Evolutionary conservation across 2,888 invertebrate genomes (phyloP), one percentile per base, ranked within the genome.

Genomic region (Ophion costatus): DNA sequence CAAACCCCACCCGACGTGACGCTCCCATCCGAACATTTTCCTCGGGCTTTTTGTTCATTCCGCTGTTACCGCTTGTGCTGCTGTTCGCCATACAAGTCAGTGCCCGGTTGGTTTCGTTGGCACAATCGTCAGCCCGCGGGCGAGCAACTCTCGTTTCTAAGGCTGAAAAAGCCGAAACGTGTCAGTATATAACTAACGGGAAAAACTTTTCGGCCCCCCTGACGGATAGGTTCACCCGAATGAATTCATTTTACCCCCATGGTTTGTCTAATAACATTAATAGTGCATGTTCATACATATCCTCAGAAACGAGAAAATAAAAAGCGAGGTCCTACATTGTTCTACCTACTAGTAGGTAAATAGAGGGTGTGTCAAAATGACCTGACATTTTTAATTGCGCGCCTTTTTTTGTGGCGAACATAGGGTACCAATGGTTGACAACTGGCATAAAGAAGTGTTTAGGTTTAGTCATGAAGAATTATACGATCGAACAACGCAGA

Each of bases 51-150:
- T 22, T 69, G 67, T 61, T 75, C 20, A 29, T 75, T 64, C 33
- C 42, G 67, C 61, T 74, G 59, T 64, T 74, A 56, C 67, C 59
- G 74, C 33, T 51, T 22, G 56, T 71, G 42, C 45, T 66, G 67
- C 77, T 73, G 45, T 57, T 82, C 59, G 67, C 67, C 67, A 67
- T 78, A 61, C 78, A 73, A 82, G 78, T 56, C 69, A 56, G 78
- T 63, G 69, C 79, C 22, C 69, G 63, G 74, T 70, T 69, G 64
- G 71, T 82, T 63, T 76, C 73, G 82, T 57, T 78, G 17, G 73
- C 79, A 79, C 83, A 75, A 83, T 79, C 83, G 79, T 83, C 79
- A 69, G 83, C 79, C 79, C 64, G 61, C 64, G 69, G 83, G 83
- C 83, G 56, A 59, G 33, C 42, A 75, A 71, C 79, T 83, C 79